These are phyloP conservation scores for Elephas maximus DNA, from an alignment of 2,113 vertebrate genomes.

Conservation along the genomic window DNA sequence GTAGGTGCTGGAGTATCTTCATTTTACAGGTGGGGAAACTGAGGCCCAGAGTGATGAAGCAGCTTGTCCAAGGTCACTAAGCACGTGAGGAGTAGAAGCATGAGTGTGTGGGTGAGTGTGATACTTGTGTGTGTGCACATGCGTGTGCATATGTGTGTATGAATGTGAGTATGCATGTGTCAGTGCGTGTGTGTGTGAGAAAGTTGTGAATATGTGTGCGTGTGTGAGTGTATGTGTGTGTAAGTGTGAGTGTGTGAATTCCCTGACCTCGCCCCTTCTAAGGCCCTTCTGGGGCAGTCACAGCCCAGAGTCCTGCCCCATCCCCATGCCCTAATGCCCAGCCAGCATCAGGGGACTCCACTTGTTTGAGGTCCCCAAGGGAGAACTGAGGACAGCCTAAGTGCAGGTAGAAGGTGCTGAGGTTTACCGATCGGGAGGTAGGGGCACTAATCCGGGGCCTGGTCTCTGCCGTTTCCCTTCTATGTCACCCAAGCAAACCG, in stretches of 20 bases:
- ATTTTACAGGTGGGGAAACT: conserved; percentile 36
- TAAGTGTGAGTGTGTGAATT: neutral
- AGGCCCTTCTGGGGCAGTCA: neutral
- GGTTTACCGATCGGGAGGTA: neutral
- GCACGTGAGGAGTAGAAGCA: neutral
- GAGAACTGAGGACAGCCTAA: neutral
- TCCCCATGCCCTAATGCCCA: neutral
- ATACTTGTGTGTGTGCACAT: neutral
- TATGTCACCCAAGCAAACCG: neutral
- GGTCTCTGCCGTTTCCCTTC: neutral
- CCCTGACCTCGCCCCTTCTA: neutral
- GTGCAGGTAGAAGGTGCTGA: neutral
- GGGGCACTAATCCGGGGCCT: neutral
- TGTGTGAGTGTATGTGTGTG: neutral
- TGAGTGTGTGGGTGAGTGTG: neutral
- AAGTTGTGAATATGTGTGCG: neutral
- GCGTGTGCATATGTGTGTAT: neutral
- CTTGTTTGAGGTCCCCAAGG: neutral
- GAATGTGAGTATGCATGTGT: neutral
- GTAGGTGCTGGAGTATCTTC: neutral
- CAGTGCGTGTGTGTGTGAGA: neutral
- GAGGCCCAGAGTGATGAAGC: neutral
- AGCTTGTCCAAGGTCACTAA: neutral
- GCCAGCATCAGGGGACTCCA: neutral
- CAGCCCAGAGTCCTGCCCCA: neutral